Base-by-base conservation (phyloP, 2,113 vertebrate genomes). In the Hassar affinis region DNA sequence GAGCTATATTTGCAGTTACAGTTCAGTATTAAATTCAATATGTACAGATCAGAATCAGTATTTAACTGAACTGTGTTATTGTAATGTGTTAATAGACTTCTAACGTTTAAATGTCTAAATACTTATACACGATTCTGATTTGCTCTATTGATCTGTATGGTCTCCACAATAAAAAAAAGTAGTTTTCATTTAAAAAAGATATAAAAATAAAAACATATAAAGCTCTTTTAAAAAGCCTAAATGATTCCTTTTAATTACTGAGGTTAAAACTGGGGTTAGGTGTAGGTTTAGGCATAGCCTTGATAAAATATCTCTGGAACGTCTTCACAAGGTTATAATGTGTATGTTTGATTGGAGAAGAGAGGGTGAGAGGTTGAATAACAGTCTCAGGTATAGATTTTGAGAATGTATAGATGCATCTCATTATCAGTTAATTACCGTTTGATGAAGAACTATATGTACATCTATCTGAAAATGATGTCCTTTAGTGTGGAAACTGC, bases 1-100 rank as follows among this genome's bases (percentile, higher is more conserved):
- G 38, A 87, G 93, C 89, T 90, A 92, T 94, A 93, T 92, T 92
- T 93, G 90, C 88, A 84, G 84, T 83, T 90, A 35, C 56, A 35
- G 54, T 33, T 22, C 4, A 35, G 8, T 35, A 6, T 20, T 76
- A 27, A 49, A 3, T 6, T 49, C 42, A 74, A 49, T n/a, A 49
- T 74, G 45, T 27, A 51, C 14, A 51, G 5, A 74, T 17, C 2
- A 15, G 12, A 49, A 72, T n/a, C 4, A 47, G 45, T 45, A 47
- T 71, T 90, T 89, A 90, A 88, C 89, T 90, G 83, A 90, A 69
- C 80, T 80, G 90, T 93, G 89, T 84, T 83, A 82, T 86, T 78
- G 81, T 83, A 84, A 88, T 51, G 81, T 71, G 35, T 69, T 66
- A 87, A 88, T 85, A 81, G 79, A 88, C 86, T 62, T 86, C 54